phyloP scores from a whole-genome alignment of 2,888 invertebrate genomes.

The Lapara coniferarum region DNA sequence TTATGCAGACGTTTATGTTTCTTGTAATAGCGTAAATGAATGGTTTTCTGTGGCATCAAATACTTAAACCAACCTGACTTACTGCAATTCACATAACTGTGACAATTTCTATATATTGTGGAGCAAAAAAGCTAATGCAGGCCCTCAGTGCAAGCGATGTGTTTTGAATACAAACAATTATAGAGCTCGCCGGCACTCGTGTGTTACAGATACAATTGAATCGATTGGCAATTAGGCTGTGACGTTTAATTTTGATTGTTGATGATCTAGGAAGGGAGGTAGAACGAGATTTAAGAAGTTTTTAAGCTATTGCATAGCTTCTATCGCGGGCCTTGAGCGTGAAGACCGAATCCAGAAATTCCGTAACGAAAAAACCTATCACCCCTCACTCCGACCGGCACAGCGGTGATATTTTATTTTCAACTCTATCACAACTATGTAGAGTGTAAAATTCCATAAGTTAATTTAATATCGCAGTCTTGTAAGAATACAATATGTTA shows the following conservation, averaged over 20 bases:
- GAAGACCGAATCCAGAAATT: too few species aligned
- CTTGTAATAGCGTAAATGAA: not conserved
- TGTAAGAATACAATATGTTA: too few species aligned
- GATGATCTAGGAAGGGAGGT: not conserved
- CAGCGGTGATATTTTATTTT: too few species aligned
- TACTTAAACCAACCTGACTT: not conserved
- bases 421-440: too few species aligned
- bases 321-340: too few species aligned
- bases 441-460: too few species aligned
- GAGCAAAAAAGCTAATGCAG: constrained; percentile 9
- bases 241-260: constrained; percentile 1
- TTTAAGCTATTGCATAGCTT: too few species aligned
- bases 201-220: constrained; percentile 11
- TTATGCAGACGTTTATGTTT: too few species aligned
- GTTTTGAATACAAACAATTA: constrained; percentile 24
- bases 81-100: not conserved
- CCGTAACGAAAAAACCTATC: too few species aligned
- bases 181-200: constrained; percentile 11
- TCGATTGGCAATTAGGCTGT: constrained; percentile 19
- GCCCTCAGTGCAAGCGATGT: constrained; percentile 17
- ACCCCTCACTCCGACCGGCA: too few species aligned
- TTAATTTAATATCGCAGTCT: too few species aligned
- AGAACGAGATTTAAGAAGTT: not conserved
- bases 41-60: too few species aligned
- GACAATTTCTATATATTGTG: not conserved